Evolutionary conservation across 1,140 invertebrate species (phyloP), one percentile per base, ranked within the genome.

Genomic region (Hyphantria cunea): DNA sequence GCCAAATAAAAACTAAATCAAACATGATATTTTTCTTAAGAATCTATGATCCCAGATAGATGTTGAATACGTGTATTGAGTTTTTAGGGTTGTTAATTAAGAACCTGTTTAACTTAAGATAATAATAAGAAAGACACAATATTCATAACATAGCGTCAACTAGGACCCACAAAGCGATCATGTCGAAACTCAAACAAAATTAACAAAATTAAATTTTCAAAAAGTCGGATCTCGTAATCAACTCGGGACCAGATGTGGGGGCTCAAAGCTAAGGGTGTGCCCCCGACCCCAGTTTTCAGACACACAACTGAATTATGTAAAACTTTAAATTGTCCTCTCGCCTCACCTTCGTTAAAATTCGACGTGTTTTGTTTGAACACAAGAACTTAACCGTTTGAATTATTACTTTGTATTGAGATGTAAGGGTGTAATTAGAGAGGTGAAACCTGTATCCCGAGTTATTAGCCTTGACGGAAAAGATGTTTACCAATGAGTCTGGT

Each of bases 281-380:
- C 50, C 50, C 45, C 45, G n/a, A 11, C 53, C 49, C 54, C 54
- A 48, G 25, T 13, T 39, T 64, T 62, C 63, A 58, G 63, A 66
- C 68, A 59, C 51, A 68, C 63, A 69, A 64, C 66, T 66, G 67
- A 70, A 65, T 73, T 70, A 70, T 73, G 64, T 64, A 64, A 67
- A 73, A 73, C 67, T 73, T 73, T 73, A 70, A 73, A 73, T 73
- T 73, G 67, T 73, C 67, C 52, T 56, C 50, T 65, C 63, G 59
- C 61, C 44, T 74, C 64, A 64, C 64, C 66, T 71, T 71, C 68
- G 70, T 74, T 73, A 67, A 70, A 73, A 73, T 73, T 70, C 64
- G 67, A 73, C 60, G 64, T 67, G 67, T 66, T 63, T 65, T 61
- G 62, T 68, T 72, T 68, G 66, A 42, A 60, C 37, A 67, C 61